A percentile compares a stretch with the other conserved stretches of the same genome.
These are phyloP conservation scores for Vultur gryphus DNA, from an alignment of 2,797 vertebrate species.

Conservation along the genomic window DNA sequence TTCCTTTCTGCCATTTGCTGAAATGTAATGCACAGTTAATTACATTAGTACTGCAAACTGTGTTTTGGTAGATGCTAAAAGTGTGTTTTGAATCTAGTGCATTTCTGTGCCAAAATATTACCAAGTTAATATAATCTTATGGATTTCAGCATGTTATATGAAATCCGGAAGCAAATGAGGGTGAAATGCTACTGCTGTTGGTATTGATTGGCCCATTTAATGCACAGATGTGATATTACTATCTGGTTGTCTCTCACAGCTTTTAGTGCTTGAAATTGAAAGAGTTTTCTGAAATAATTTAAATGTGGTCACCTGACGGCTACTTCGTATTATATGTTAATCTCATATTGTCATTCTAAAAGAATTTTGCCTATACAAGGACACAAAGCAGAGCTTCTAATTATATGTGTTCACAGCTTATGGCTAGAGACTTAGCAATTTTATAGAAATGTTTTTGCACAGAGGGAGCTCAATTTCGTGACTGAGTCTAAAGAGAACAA, in stretches of 20 bases:
- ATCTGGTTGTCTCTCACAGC: not conserved
- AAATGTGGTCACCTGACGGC: not conserved
- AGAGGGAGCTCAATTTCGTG: constrained; percentile 13
- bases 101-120: not conserved
- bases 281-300: not conserved
- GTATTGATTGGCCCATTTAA: not conserved
- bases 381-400: constrained; percentile 32
- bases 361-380: constrained; percentile 4
- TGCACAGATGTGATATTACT: not conserved
- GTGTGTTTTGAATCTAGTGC: not conserved
- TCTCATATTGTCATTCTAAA: constrained; percentile 4
- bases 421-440: constrained; percentile 19
- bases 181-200: not conserved
- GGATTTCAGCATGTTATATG: not conserved
- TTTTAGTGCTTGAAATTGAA: not conserved
- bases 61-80: not conserved
- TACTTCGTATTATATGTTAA: not conserved
- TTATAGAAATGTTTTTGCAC: constrained; percentile 22
- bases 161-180: not conserved
- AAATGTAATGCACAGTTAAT: not conserved
- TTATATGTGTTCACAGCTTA: constrained; percentile 30
- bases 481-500: constrained; percentile 16
- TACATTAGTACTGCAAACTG: not conserved
- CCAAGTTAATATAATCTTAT: not conserved
- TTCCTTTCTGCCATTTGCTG: not conserved